Percentiles rank a stretch among this genome's conserved stretches.
phyloP scores from a whole-genome alignment of 2,113 vertebrate species.

The Phyllostomus hastatus region DNA sequence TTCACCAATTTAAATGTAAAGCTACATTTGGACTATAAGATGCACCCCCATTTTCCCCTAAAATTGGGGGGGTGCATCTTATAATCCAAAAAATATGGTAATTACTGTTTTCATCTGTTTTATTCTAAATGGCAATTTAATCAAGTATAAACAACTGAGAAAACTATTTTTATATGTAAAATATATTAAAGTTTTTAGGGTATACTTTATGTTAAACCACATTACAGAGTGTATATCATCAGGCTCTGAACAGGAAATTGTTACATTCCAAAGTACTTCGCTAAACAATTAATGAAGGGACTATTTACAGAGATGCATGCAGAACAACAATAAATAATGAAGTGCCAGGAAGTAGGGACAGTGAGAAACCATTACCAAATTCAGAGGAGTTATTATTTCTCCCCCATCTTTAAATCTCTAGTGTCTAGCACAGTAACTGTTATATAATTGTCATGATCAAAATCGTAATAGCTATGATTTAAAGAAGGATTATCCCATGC shows the following conservation, averaged over 20 bases:
- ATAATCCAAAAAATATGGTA: no score
- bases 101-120: not conserved
- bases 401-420: not conserved
- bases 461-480: not conserved
- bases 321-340: not conserved
- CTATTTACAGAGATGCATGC: not conserved
- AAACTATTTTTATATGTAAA: not conserved
- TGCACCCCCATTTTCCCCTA: no score
- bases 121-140: not conserved
- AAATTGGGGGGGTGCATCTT: no score
- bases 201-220: not conserved
- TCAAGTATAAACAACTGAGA: not conserved
- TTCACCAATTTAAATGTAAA: no score
- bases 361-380: not conserved
- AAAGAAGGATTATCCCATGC: not conserved
- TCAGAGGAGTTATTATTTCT: not conserved
- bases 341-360: not conserved
- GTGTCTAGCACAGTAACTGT: not conserved
- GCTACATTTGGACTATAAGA: no score
- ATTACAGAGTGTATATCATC: not conserved
- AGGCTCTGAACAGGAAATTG: not conserved
- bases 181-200: not conserved
- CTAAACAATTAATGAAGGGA: not conserved
- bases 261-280: not conserved
- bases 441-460: not conserved